Evolutionary conservation across 1,140 invertebrate species (phyloP).

Genomic region (Meloidogyne floridensis): DNA sequence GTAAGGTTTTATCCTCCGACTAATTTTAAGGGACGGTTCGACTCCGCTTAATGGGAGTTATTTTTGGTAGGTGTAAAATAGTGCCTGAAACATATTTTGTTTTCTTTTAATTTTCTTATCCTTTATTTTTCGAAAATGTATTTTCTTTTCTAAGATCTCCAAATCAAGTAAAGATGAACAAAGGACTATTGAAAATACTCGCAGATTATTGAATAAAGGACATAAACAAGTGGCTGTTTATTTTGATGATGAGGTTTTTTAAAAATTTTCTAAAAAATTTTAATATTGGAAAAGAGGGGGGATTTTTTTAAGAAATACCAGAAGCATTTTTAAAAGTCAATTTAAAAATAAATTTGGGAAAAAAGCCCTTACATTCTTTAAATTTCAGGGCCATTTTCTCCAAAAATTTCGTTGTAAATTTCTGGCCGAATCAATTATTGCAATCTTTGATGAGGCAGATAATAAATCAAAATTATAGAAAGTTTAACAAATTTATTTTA

Average conservation of each 20-base stretch:
- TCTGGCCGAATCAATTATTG: slow-evolving; percentile 35
- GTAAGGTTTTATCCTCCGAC: slow-evolving; percentile 31
- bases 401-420: slow-evolving; percentile 46
- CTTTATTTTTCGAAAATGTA: not conserved
- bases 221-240: slow-evolving; percentile 32
- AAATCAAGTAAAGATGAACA: slow-evolving; percentile 31
- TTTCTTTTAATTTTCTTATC: too few species aligned
- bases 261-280: too few species aligned
- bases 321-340: too few species aligned
- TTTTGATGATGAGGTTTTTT: slow-evolving; percentile 28
- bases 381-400: slow-evolving; percentile 47
- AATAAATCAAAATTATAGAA: not conserved
- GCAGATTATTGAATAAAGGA: slow-evolving; percentile 24
- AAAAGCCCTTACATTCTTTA: too few species aligned
- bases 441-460: slow-evolving; percentile 14
- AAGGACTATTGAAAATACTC: not conserved
- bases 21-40: not conserved
- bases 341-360: not conserved
- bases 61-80: too few species aligned
- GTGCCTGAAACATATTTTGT: too few species aligned
- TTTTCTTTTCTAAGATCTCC: slow-evolving; percentile 21
- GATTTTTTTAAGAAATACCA: too few species aligned
- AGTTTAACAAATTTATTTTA: not conserved
- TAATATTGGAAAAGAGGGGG: too few species aligned
- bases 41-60: not conserved